Base-by-base conservation (phyloP, 1,140 invertebrate species). In the Drosophila obscura region DNA sequence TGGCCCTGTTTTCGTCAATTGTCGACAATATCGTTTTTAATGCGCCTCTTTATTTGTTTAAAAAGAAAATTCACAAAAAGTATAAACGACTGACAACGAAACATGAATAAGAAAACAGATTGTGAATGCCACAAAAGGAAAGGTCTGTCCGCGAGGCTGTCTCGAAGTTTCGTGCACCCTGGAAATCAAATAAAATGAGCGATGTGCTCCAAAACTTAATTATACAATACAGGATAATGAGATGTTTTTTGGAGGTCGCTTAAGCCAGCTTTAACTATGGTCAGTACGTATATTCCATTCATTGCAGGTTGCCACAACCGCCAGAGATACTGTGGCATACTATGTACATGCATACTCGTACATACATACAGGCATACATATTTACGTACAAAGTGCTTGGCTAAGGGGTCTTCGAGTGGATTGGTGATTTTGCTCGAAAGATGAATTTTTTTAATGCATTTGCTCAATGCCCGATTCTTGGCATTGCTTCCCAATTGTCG, bases 1-100 rank as follows among this genome's bases (percentile, higher is more conserved):
- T 50, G 74, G 78, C 78, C 82, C 85, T 87, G 82, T 69, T 82
- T 82, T 87, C 82, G 83, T 88, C 82, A 87, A 87, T 87, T 87
- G 83, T 82, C 82, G 82, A 88, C 82, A 87, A 82, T 82, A 87
- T 87, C 78, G 72, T 76, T 85, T 84, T 84, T 74, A 84, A 73
- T 74, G 81, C 60, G 62, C 63, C 74, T 68, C 74, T 66, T 79
- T 76, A 83, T 76, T 84, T 83, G 65, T 84, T 83, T 83, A 56
- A 76, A 75, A 80, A 66, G 62, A 76, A 56, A 64, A 64, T 46
- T 35, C 52, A 65, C 63, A 55, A 59, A 60, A 67, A 4, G 9
- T 11, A 62, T 19, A n/a, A 48, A 43, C 9, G 49, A 61, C 48
- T 26, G 41, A 31, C 50, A 43, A 52, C 24, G 41, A 53, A 59